Evolutionary conservation across 2,797 vertebrate genomes (phyloP).

Genomic region (Silurus aristotelis): DNA sequence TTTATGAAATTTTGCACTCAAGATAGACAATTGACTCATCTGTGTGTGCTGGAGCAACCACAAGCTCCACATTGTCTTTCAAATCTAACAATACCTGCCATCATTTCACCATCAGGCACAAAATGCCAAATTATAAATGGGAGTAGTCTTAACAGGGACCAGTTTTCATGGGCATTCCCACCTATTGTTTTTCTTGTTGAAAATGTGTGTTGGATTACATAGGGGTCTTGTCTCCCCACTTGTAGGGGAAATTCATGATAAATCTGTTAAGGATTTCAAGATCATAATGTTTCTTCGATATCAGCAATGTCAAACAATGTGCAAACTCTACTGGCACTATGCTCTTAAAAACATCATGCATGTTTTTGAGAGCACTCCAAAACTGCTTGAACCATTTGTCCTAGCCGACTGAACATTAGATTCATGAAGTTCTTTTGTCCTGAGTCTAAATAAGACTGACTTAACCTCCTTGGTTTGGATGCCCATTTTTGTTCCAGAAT

Average conservation of each 20-base stretch:
- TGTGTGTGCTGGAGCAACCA: no score
- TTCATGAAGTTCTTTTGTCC: neutral
- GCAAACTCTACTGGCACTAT: constrained; percentile 21
- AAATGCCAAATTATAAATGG: constrained; percentile 13
- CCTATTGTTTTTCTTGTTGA: neutral
- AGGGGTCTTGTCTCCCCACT: no score
- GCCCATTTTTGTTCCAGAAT: neutral
- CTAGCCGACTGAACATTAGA: constrained; percentile 5
- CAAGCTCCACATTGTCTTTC: no score
- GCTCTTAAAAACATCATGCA: constrained; percentile 19
- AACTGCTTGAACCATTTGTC: neutral
- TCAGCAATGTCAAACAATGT: constrained; percentile 2
- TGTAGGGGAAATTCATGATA: neutral
- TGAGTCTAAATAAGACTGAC: constrained; percentile 2
- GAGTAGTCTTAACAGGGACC: neutral
- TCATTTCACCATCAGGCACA: neutral
- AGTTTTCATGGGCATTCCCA: constrained; percentile 37
- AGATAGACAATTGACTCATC: no score
- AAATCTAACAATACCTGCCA: no score
- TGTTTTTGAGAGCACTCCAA: neutral
- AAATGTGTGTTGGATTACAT: constrained; percentile 25
- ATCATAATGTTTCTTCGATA: constrained; percentile 5
- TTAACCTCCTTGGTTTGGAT: neutral
- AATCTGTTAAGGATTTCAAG: neutral
- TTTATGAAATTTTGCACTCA: no score